Percentiles rank a stretch among this genome's conserved stretches.
These are phyloP conservation scores for Gallinago stenura DNA, from an alignment of 2,797 vertebrate species.

Conservation along the genomic window DNA sequence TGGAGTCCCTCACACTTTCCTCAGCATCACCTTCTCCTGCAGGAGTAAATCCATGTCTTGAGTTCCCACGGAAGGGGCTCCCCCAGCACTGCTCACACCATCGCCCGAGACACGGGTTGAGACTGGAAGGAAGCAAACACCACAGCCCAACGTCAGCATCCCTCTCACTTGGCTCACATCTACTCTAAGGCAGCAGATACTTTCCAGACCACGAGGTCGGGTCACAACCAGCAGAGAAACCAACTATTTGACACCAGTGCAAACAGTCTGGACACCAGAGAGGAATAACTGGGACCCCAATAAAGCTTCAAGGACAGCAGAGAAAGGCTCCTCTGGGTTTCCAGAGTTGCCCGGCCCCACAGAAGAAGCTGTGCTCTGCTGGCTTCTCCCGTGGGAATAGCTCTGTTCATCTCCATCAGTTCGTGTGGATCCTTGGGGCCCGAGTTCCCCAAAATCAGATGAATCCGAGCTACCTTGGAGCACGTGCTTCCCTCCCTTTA, in stretches of 20 bases:
- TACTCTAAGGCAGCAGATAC: fast-evolving
- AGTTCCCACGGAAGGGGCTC: neutral
- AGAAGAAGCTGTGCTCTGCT: neutral
- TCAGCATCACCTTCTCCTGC: conserved; percentile 66
- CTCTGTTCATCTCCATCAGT: fast-evolving
- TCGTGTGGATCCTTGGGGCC: neutral
- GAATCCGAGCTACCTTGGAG: neutral
- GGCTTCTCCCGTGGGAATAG: fast-evolving
- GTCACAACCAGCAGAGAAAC: neutral
- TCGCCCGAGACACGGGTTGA: neutral
- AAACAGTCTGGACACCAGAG: neutral
- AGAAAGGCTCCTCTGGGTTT: neutral
- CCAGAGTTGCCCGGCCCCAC: neutral
- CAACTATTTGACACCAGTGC: neutral
- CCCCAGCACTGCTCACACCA: neutral
- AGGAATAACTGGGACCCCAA: neutral
- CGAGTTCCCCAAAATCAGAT: neutral
- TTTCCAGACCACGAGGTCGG: fast-evolving
- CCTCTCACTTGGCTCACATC: neutral
- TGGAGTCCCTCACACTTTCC: neutral
- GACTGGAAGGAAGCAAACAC: neutral
- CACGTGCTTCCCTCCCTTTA: fast-evolving
- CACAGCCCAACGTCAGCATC: neutral
- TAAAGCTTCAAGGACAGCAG: neutral
- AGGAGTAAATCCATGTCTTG: neutral